Evolutionary conservation across 2,797 vertebrate species (phyloP), one percentile per base, ranked within the genome.

Genomic region (Crax fasciolata): DNA sequence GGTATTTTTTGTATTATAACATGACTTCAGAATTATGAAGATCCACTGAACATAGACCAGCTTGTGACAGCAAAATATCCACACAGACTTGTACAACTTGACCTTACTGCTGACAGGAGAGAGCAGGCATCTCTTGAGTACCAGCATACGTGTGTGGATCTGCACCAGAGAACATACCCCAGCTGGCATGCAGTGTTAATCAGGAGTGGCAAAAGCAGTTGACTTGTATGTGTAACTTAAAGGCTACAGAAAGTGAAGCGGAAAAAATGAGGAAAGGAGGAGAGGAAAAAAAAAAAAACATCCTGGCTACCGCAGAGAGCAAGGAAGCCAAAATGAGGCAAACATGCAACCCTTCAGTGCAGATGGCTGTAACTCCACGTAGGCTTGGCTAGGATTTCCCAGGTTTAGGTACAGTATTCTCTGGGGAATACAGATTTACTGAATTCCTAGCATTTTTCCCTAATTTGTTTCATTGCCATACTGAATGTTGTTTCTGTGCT

Each of bases 331-430:
- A 86, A 84, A 14, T 43, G 18, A 58, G 65, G 66, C 39, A 86
- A 70, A 74, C 48, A 24, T 84, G 25, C 35, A 70, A 2, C 10
- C 4, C 63, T 89, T 83, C n/a, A 46, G 23, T 59, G 71, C 63
- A 58, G 63, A 13, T 89, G 71, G 28, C 72, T 87, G 6, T 89
- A 71, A 57, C 39, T 30, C 84, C 59, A 39, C 19, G 3, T 28
- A 46, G n/a, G 13, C 71, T 82, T 87, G 82, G 43, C 16, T 62
- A 19, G 10, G 24, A 39, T 84, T 93, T 92, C 76, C 57, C n/a
- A 51, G 63, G 27, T 67, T 65, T 43, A 59, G 61, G 41, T 65
- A 35, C 4, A 9, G 2, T 32, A 15, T 92, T 83, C 43, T 62
- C 39, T 48, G 49, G 20, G 27, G 51, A 70, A 13, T 65, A 38